Percentiles rank a stretch among this genome's conserved stretches.
phyloP scores from a whole-genome alignment of 1,140 invertebrate genomes.

The Diorhabda carinulata region DNA sequence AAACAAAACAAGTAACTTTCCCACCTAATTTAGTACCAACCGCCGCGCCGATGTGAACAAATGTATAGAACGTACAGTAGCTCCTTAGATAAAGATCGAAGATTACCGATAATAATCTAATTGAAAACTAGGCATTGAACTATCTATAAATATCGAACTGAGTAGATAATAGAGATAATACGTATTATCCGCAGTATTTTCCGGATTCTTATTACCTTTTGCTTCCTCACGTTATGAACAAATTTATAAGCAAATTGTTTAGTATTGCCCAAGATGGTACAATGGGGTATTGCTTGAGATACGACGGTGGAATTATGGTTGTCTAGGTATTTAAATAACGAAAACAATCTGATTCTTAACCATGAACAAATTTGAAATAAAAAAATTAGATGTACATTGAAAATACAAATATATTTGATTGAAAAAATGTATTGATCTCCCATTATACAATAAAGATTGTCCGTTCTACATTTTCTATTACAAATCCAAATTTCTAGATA shows the following conservation, averaged over 20 bases:
- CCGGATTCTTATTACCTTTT: conserved; percentile 1
- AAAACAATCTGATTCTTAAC: no score
- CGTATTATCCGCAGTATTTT: neutral
- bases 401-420: no score
- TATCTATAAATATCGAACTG: neutral
- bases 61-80: neutral
- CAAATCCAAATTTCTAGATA: no score
- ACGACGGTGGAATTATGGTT: no score
- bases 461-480: no score
- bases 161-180: conserved; percentile 1
- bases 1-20: neutral
- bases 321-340: no score
- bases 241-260: conserved; percentile 3
- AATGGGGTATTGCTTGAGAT: neutral
- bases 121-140: neutral
- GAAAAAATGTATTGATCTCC: no score
- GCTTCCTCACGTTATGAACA: neutral
- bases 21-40: neutral
- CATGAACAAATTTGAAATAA: no score
- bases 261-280: neutral
- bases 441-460: no score
- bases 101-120: conserved; percentile 2
- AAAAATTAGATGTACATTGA: no score
- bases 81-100: neutral
- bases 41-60: neutral